Conservation (phyloP, 2,113 vertebrate genomes). For the Leptosomus discolor region DNA sequence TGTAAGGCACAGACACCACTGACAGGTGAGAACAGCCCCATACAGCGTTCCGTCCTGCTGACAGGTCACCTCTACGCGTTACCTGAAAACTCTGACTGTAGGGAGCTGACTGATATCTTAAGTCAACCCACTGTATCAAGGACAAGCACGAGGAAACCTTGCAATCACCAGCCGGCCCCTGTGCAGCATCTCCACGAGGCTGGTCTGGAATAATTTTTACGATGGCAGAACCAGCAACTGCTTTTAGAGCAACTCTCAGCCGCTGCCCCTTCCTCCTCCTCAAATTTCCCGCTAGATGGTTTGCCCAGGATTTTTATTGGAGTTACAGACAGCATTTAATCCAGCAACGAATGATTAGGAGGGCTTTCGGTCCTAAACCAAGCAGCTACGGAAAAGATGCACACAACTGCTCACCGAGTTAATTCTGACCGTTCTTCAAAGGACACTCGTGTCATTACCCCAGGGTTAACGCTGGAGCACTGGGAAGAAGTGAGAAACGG, state of each 20-base stretch:
- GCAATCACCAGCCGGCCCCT: neutral
- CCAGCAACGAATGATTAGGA: neutral
- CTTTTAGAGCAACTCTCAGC: neutral
- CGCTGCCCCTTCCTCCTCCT: neutral
- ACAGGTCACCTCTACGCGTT: fast-evolving
- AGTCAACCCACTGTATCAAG: neutral
- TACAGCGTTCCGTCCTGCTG: neutral
- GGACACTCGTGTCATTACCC: fast-evolving
- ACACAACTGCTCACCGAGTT: neutral
- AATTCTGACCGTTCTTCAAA: neutral
- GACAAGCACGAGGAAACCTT: neutral
- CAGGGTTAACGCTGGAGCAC: no score
- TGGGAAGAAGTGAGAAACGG: neutral
- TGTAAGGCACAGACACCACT: neutral
- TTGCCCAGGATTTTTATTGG: neutral
- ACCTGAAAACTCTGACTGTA: neutral
- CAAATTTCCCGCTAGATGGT: neutral
- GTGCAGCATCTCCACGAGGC: neutral
- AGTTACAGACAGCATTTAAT: neutral
- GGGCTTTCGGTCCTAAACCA: neutral
- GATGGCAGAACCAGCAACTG: neutral
- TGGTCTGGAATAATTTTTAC: no score
- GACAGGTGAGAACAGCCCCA: neutral
- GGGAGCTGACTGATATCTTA: neutral
- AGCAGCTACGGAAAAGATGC: neutral